These are phyloP conservation scores for Belgica antarctica DNA, from an alignment of 2,888 invertebrate species.

Conservation along the genomic window DNA sequence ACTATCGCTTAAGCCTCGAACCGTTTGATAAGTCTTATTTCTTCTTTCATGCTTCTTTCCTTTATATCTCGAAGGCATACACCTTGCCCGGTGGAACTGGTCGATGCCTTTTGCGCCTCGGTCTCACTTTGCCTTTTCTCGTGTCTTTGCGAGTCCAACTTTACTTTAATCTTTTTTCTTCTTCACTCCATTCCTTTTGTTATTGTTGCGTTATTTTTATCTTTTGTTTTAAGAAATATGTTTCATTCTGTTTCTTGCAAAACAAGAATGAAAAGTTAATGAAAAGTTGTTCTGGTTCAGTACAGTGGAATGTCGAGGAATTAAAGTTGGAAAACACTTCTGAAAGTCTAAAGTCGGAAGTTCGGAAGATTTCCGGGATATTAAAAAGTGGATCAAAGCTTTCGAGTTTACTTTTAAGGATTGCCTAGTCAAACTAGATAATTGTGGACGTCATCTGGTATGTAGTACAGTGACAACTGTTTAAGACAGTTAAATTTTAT, in stretches of 20 bases:
- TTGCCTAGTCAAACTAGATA: no score
- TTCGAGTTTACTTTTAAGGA: no score
- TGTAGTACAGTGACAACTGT: no score
- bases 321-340: no score
- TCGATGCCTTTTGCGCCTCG: slow-evolving; percentile 41
- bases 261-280: slow-evolving; percentile 26
- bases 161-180: slow-evolving; percentile 6
- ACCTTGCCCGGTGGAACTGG: slow-evolving; percentile 40
- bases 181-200: slow-evolving; percentile 27
- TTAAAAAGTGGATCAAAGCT: background rate
- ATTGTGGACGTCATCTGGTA: no score
- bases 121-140: background rate
- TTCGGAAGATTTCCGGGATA: no score
- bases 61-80: slow-evolving; percentile 36
- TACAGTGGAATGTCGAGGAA: no score
- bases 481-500: no score
- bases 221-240: slow-evolving; percentile 24
- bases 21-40: background rate
- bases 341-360: no score
- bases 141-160: slow-evolving; percentile 14
- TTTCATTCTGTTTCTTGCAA: background rate
- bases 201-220: slow-evolving; percentile 6
- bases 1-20: background rate
- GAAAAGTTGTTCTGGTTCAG: slow-evolving; percentile 15
- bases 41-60: background rate